A percentile compares a stretch with the other conserved stretches of the same genome.
Evolutionary conservation across 2,888 invertebrate genomes (phyloP).

Genomic region (Lymantria monacha): DNA sequence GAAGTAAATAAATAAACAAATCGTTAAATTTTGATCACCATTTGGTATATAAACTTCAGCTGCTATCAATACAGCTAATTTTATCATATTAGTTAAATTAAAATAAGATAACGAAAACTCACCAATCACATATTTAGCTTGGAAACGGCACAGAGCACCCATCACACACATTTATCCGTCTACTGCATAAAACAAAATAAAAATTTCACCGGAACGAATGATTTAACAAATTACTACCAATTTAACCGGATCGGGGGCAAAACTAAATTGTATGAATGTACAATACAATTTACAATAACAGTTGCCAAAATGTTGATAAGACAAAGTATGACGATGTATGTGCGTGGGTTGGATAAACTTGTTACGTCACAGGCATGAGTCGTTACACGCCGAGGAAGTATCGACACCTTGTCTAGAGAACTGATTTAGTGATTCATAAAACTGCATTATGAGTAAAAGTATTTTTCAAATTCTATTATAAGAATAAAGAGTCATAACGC

Average conservation of each 20-base stretch:
- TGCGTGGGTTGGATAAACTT: slow-evolving; percentile 14
- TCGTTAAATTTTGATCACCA: no score
- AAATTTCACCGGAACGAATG: slow-evolving; percentile 22
- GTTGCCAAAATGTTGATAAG: slow-evolving; percentile 35
- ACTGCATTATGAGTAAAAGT: slow-evolving; percentile 17
- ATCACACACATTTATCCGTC: slow-evolving; percentile 65
- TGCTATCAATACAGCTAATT: no score
- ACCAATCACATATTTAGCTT: slow-evolving; percentile 75
- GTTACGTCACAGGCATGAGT: slow-evolving; percentile 36
- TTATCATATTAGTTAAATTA: no score
- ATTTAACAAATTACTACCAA: slow-evolving; percentile 35
- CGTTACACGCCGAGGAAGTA: slow-evolving; percentile 16
- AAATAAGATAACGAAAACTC: slow-evolving; percentile 34
- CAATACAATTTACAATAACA: slow-evolving; percentile 22
- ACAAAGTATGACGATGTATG: slow-evolving; percentile 11
- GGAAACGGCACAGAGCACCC: slow-evolving; percentile 74
- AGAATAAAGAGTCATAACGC: background rate
- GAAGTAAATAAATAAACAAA: no score
- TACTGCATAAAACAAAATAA: slow-evolving; percentile 13
- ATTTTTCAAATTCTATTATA: slow-evolving; percentile 11
- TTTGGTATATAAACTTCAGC: no score
- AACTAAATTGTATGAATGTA: slow-evolving; percentile 23
- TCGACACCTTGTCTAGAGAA: slow-evolving; percentile 18
- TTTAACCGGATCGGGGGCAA: slow-evolving; percentile 24
- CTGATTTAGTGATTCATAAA: slow-evolving; percentile 19